Conservation (phyloP, 2,113 vertebrate species). For the Lynx canadensis region DNA sequence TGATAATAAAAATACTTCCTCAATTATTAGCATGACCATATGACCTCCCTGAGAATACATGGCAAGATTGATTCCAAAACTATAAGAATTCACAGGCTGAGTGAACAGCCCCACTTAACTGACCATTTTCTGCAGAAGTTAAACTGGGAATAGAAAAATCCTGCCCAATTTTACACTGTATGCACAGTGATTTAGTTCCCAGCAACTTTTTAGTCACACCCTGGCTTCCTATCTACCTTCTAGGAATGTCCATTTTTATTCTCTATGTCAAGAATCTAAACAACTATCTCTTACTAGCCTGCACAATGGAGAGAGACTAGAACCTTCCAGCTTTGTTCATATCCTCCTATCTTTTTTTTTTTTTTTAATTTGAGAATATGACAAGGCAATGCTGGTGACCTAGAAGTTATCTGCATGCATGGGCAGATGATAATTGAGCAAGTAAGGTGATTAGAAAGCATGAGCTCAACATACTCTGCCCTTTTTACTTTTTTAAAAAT, state of each 20-base stretch:
- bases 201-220: conserved; percentile 2
- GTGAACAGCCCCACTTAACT: conserved; percentile 58
- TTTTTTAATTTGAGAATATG: background rate
- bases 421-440: conserved; percentile 31
- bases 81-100: background rate
- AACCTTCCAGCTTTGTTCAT: background rate
- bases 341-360: background rate
- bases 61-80: background rate
- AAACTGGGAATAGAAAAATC: conserved; percentile 60
- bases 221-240: conserved; percentile 53
- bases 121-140: conserved; percentile 61
- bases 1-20: background rate
- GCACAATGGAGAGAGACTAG: conserved; percentile 1
- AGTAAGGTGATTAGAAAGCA: conserved; percentile 37
- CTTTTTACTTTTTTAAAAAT: background rate
- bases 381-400: conserved; percentile 22
- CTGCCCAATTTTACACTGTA: conserved; percentile 59
- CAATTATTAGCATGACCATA: background rate
- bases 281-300: background rate
- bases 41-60: background rate
- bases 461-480: background rate
- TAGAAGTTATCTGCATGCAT: background rate
- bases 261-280: conserved; percentile 40
- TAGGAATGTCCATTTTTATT: conserved; percentile 36
- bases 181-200: conserved; percentile 57